These are phyloP conservation scores for Serilophus lunatus DNA, from an alignment of 2,113 vertebrate genomes.

Conservation along the genomic window DNA sequence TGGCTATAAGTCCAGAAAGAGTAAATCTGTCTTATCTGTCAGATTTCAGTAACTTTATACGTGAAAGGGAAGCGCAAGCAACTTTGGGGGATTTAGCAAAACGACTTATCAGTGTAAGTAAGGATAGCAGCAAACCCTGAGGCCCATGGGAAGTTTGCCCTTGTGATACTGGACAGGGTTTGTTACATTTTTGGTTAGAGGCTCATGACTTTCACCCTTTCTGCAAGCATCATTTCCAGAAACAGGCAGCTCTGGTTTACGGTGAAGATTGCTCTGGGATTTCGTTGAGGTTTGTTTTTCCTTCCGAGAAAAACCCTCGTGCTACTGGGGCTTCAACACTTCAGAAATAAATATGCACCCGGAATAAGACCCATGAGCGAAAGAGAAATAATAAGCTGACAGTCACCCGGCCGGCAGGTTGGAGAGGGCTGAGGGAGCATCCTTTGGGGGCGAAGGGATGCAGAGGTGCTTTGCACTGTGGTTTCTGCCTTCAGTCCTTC, in stretches of 20 bases:
- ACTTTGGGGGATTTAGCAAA: constrained; percentile 28
- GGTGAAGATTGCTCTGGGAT: not conserved
- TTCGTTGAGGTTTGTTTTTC: constrained; percentile 16
- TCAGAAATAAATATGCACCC: not conserved
- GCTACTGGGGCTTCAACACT: not conserved
- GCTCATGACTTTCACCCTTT: not conserved
- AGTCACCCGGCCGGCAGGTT: not conserved
- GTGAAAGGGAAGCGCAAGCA: constrained; percentile 13
- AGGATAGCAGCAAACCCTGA: not conserved
- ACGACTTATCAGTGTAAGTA: constrained; percentile 8
- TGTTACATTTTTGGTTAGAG: constrained; percentile 14
- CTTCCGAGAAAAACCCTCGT: not conserved
- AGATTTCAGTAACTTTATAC: constrained; percentile 54
- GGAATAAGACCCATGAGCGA: not conserved
- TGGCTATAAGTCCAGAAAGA: not conserved
- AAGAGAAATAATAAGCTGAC: not conserved
- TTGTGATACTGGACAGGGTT: not conserved
- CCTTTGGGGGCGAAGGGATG: not conserved
- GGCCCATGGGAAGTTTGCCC: constrained; percentile 15
- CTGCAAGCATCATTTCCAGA: not conserved
- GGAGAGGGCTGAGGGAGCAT: not conserved
- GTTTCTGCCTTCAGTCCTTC: not conserved
- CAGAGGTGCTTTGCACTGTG: not conserved
- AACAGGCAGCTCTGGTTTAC: not conserved
- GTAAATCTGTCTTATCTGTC: constrained; percentile 32